Evolutionary conservation across 2,888 invertebrate genomes (phyloP), one percentile per base, ranked within the genome.

Genomic region (Acheta domesticus): DNA sequence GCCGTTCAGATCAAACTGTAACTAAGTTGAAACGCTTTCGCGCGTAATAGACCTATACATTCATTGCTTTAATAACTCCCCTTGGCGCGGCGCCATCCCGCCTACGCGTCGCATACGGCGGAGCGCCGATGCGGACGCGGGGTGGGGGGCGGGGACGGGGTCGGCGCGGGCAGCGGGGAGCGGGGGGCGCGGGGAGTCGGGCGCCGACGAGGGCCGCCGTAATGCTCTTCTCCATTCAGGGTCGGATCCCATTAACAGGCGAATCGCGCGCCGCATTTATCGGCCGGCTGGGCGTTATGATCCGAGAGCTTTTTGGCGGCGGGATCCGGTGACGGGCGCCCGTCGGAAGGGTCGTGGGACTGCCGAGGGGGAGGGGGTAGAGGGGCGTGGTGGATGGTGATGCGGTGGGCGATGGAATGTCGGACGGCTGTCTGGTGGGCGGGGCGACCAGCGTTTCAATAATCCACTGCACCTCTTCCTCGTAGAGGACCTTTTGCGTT

Each of bases 31-130:
- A 62, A 19, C 62, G 16, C 62, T 62, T n/a, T 14, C 16, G 62
- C 62, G n/a, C n/a, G 62, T 62, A 62, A 62, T 62, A 62, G 62
- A 19, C 62, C 62, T 12, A 62, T 62, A 62, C 62, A 62, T 62
- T 62, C 62, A 62, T 62, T 62, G 62, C 62, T 62, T 62, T 62
- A 62, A 62, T 62, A 62, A 62, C 62, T 62, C 62, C 62, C 62
- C 62, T 62, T 62, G 62, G 62, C 62, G n/a, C 62, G n/a, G 62
- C 16, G 62, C 62, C 62, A 62, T n/a, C 16, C 62, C 62, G 36
- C 36, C 36, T 36, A 36, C 36, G 62, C 62, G 62, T 62, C 62
- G 62, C 16, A 62, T 36, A 36, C 36, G n/a, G 62, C 16, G n/a
- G 62, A 62, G 62, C 62, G 62, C 62, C 62, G n/a, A n/a, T 19